Evolutionary conservation across 2,113 vertebrate species (phyloP), one percentile per base, ranked within the genome.

Genomic region (Emydura subglobosa): DNA sequence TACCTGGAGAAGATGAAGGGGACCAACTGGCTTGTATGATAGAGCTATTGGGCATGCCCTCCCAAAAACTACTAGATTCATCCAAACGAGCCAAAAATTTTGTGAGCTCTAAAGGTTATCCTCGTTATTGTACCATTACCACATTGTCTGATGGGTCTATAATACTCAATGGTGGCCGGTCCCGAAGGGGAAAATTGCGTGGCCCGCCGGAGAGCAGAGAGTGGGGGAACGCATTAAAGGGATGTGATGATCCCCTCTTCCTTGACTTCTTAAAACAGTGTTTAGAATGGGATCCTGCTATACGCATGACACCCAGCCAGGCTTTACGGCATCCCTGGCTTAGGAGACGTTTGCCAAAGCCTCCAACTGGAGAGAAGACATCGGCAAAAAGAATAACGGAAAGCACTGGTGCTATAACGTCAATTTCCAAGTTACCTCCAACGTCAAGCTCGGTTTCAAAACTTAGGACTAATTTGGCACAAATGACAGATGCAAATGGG

Each of bases 1-100:
- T 99, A 79, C 99, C 99, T 5, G 99, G 99, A 55, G 99, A 99
- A 97, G 99, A 99, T 53, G 99, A 99, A 98, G 99, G 99, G 82
- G 99, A 99, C 98, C 99, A 99, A 97, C 98, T 99, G 96, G 99
- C 99, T 87, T 99, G 99, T 98, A 99, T 99, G 99, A 99, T 99
- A 39, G 99, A 99, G 93, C 98, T 99, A 0, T 94, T 99, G 96
- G 99, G 99, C 84, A 99, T 99, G 99, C 99, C 99, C 82, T 97
- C 98, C 87, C 99, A 99, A 97, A 99, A 99, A 98, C 98, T 99
- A 78, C 94, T 99, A 61, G 99, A 99, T 83, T 96, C 98, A 54
- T 99, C 99, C 95, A 99, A 99, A 98, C 97, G 99, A 97, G 99
- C 99, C 80, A 99, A 99, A 98, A 99, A 99, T 98, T 99, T 99